Evolutionary conservation across 1,140 invertebrate genomes (phyloP), one percentile per base, ranked within the genome.

Genomic region (Ylistrum balloti): DNA sequence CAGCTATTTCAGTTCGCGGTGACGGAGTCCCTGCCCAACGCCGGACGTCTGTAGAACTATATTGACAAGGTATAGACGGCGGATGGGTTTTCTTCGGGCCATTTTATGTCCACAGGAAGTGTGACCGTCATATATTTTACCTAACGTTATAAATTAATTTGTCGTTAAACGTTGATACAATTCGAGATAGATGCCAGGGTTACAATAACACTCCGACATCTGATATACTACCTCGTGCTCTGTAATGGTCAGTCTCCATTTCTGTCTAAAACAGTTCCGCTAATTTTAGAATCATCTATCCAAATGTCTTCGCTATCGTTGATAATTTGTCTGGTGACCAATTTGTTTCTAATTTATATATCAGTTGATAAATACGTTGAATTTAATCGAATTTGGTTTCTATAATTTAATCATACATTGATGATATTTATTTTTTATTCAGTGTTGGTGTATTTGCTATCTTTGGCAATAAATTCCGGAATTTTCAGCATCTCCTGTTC

Each of bases 61-160:
- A 74, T 74, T 74, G 56, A 74, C 22, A 28, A 74, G n/a, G 56
- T 7, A n/a, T 9, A 28, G 56, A 28, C 56, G 28, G 56, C 3
- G 56, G 22, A 74, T n/a, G 22, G 56, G 1, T n/a, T n/a, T 74
- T 28, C 56, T 74, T n/a, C 56, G 7, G 56, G 13, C 35, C 35
- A 7, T 13, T 38, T 38, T 38, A 38, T 38, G 35, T 7, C 56
- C 56, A 74, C 56, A 74, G 56, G 56, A 74, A 74, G 56, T 74
- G n/a, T 74, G 56, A 11, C 56, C 56, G 56, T 74, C 56, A 74
- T 74, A 74, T 28, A 74, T 74, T 74, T 28, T 74, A n/a, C 56
- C 17, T 74, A 74, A 74, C 56, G 56, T 74, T 74, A 74, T n/a
- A 74, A 74, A 74, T 74, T 74, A 74, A n/a, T 74, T 74, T 74